These are phyloP conservation scores for Polydrusus cervinus DNA, from an alignment of 2,888 invertebrate genomes.

Conservation along the genomic window DNA sequence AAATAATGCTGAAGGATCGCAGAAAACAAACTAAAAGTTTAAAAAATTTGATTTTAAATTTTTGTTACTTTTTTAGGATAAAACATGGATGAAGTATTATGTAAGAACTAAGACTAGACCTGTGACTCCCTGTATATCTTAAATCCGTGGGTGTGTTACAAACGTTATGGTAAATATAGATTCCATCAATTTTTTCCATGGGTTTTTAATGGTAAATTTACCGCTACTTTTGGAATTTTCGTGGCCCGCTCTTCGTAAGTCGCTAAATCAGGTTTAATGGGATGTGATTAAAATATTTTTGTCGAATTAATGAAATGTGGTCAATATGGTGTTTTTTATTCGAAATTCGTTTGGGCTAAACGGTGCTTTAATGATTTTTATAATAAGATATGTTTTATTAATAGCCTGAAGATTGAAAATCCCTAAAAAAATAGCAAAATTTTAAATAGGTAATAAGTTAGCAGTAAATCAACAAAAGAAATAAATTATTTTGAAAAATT, in stretches of 20 bases:
- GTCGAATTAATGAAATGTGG: constrained; percentile 11
- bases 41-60: too few relatives aligned
- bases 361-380: constrained; percentile 3
- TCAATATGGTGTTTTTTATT: not conserved
- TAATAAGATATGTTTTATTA: not conserved
- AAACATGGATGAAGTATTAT: too few relatives aligned
- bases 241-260: not conserved
- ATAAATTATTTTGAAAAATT: too few relatives aligned
- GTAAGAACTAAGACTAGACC: not conserved
- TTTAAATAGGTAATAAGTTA: not conserved
- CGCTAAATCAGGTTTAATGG: constrained; percentile 7
- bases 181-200: not conserved
- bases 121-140: not conserved
- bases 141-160: not conserved
- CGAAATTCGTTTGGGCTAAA: not conserved
- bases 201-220: constrained; percentile 14
- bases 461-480: too few relatives aligned
- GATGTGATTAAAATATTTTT: constrained; percentile 3
- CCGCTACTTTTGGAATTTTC: constrained; percentile 24
- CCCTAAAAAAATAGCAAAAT: not conserved
- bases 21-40: too few relatives aligned
- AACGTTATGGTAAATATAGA: constrained; percentile 14
- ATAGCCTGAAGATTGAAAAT: too few relatives aligned
- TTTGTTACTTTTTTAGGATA: too few relatives aligned
- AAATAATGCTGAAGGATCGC: too few relatives aligned